These are phyloP conservation scores for Thamnophis sirtalis DNA, from an alignment of 2,113 vertebrate genomes.

Conservation along the genomic window DNA sequence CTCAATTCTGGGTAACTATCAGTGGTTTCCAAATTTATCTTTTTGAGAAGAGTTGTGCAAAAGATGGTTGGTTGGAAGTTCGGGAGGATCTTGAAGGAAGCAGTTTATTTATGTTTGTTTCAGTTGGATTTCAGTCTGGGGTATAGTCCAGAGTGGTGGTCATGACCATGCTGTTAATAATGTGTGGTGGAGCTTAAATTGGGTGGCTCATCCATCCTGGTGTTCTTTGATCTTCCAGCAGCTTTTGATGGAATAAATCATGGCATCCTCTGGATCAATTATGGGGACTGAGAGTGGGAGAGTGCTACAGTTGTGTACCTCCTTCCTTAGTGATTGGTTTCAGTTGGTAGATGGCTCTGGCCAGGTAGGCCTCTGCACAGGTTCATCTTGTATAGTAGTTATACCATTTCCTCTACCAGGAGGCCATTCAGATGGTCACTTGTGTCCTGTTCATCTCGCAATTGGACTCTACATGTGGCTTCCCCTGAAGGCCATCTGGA, in stretches of 20 bases:
- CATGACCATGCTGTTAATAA: background rate
- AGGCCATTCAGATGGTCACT: background rate
- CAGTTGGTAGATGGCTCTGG: background rate
- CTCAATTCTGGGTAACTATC: background rate
- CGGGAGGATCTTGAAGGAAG: background rate
- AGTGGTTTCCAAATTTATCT: background rate
- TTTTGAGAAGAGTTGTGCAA: background rate
- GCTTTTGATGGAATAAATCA: background rate
- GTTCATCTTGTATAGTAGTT: background rate
- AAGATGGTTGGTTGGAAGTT: background rate
- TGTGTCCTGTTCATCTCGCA: background rate
- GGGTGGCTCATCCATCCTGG: background rate
- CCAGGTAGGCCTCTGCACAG: background rate
- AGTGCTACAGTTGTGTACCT: background rate
- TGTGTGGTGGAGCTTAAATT: background rate
- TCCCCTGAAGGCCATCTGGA: background rate
- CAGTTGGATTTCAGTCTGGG: background rate
- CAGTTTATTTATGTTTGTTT: background rate
- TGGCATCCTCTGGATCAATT: background rate
- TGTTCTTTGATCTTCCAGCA: background rate
- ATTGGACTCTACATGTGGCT: background rate
- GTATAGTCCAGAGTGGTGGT: background rate
- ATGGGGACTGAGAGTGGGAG: background rate
- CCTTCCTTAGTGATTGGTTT: background rate
- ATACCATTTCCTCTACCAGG: background rate